Evolutionary conservation across 2,888 invertebrate genomes (phyloP), one percentile per base, ranked within the genome.

Genomic region (Caenorhabditis doughertyi): DNA sequence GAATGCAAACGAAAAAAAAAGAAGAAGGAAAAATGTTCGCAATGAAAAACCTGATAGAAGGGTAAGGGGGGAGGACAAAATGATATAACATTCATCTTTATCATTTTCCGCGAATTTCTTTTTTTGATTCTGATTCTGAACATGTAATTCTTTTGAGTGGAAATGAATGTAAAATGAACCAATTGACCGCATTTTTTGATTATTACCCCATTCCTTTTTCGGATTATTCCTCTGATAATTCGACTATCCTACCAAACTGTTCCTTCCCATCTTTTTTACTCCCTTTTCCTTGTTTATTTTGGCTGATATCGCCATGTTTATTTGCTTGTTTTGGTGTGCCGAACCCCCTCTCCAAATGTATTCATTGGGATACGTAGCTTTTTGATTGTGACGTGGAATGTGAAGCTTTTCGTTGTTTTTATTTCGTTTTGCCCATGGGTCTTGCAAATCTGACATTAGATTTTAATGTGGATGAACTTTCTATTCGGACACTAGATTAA

Each of bases 11-110:
- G 39, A 51, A 58, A 47, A 58, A 70, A 53, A 51, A 3, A 13
- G 44, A 9, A 35, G 35, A 35, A 35, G 35, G 35, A 9, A 35
- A 47, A 32, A 21, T n/a, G 67, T 53, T 67, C 53, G 55, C 42
- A 9, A 53, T 18, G 7, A 55, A 56, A 56, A 70, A 70, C 70
- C 56, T 70, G 70, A 70, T 56, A 44, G 55, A 25, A 39, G 39
- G 16, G 39, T 13, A 16, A 39, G 39, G 16, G 9, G 47, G 65
- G 29, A 51, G 9, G 9, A 18, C n/a, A n/a, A 29, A 68, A 68
- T 55, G 67, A 55, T 68, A 68, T 56, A 70, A 42, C 56, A 70
- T 68, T 55, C 55, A 68, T 68, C 68, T 42, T 55, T 68, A 68
- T 70, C 70, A 70, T 72, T 51, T 58, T 56, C 39, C 64, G 64